A percentile compares a stretch with the other conserved stretches of the same genome.
phyloP scores from a whole-genome alignment of 2,888 invertebrate genomes.

The Balanococcus diminutus region DNA sequence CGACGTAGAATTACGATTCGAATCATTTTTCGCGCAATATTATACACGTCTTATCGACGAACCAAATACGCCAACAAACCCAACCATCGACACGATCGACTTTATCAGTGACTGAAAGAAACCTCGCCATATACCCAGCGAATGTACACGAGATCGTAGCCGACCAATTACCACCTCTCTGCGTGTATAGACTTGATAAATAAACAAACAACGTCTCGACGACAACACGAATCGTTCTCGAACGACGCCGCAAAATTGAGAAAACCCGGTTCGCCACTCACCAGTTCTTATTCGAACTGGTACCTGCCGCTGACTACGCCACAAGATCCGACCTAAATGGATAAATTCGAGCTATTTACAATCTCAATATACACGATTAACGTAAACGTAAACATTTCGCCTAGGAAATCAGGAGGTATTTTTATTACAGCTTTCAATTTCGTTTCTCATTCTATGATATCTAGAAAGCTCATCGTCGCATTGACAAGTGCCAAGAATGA shows the following conservation, averaged over 20 bases:
- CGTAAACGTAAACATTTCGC: background rate
- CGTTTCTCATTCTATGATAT: background rate
- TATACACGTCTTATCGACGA: background rate
- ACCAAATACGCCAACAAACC: background rate
- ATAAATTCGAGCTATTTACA: background rate
- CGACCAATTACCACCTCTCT: slow-evolving; percentile 51
- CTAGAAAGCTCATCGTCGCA: background rate
- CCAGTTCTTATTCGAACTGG: background rate
- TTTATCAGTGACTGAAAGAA: slow-evolving; percentile 27
- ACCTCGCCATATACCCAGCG: slow-evolving; percentile 10
- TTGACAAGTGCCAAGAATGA: background rate
- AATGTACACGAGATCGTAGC: slow-evolving; percentile 31
- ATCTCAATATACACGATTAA: background rate
- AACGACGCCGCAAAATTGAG: slow-evolving; percentile 18
- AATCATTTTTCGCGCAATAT: background rate
- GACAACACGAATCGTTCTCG: slow-evolving; percentile 49
- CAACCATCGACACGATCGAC: background rate
- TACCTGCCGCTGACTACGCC: background rate
- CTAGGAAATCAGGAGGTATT: background rate
- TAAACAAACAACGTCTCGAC: slow-evolving; percentile 15
- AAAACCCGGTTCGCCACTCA: background rate
- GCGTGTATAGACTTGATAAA: slow-evolving; percentile 14
- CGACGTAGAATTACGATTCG: background rate
- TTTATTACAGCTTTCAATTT: background rate
- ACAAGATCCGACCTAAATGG: background rate